Evolutionary conservation across 2,797 vertebrate genomes (phyloP).

Genomic region (Oreonectes daqikongensis): DNA sequence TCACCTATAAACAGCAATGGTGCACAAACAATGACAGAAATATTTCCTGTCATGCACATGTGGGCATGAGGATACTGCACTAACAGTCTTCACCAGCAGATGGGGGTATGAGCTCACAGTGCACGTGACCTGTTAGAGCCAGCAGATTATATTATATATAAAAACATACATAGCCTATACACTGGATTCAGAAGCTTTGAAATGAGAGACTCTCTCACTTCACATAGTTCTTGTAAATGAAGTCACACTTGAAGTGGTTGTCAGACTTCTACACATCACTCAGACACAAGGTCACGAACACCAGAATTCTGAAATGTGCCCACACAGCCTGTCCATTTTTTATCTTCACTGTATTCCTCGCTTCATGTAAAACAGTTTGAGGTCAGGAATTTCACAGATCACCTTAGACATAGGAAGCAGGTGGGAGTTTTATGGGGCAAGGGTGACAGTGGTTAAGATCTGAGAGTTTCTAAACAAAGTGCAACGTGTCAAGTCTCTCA

Average conservation of each 20-base stretch:
- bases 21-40: not conserved
- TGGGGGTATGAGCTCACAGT: slow-evolving; percentile 13
- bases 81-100: slow-evolving; percentile 41
- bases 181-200: slow-evolving; percentile 26
- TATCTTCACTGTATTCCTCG: slow-evolving; percentile 1
- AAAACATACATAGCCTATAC: not conserved
- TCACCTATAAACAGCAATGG: not conserved
- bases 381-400: slow-evolving; percentile 5
- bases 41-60: not conserved
- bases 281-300: slow-evolving; percentile 26
- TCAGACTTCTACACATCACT: slow-evolving; percentile 33
- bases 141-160: too few species aligned
- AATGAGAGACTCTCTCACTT: slow-evolving; percentile 20
- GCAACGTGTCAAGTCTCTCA: not conserved
- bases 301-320: not conserved
- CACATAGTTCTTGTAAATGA: slow-evolving; percentile 8
- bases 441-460: slow-evolving; percentile 1
- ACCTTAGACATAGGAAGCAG: not conserved
- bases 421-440: not conserved
- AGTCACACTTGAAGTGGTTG: slow-evolving; percentile 18
- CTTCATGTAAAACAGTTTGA: slow-evolving; percentile 5
- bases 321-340: slow-evolving; percentile 1
- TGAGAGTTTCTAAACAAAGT: slow-evolving; percentile 8
- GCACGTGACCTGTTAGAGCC: not conserved
- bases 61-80: not conserved